Base-by-base conservation (phyloP, 2,797 vertebrate genomes). In the Remorina albescens region DNA sequence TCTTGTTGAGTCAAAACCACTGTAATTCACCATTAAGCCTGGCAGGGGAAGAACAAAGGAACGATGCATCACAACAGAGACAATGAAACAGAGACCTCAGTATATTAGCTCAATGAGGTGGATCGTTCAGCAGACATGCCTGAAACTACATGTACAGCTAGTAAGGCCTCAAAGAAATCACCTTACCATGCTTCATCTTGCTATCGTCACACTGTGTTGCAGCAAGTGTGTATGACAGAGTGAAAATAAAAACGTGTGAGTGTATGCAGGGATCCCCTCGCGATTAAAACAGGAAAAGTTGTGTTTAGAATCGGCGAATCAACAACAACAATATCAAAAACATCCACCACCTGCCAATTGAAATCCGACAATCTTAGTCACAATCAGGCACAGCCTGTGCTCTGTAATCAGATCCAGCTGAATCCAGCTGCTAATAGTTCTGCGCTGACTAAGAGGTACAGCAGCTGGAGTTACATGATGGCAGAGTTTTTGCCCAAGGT, bases 391-490 rank as follows among this genome's bases (percentile, higher is more conserved):
- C 74, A 85, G 72, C 36, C 41, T 70, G 73, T 67, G 74, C 67
- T 88, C 67, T 67, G 25, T 91, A 89, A 94, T 92, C 61, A 91
- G 85, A 91, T 54, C 74, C 89, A 89, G 79, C 84, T 91, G 91
- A 90, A 83, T 86, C 73, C 26, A 78, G 71, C 81, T 75, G 82
- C 65, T 88, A 84, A 88, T 83, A 81, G 73, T 81, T 68, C 49
- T 68, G 73, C 61, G 60, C 49, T 64, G 83, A 86, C 79, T 77
- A 71, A 87, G 68, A 71, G 81, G 80, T 67, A 71, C 69, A 87
- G 56, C 70, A 88, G 80, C 64, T 86, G 81, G 61, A 74, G 70
- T 86, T 75, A 80, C 84, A 80, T 83, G 68, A 89, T 65, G 68
- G 69, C 79, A 59, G 71, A 32, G 59, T 26, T 53, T 74, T 84